Conservation (phyloP, 2,797 vertebrate genomes). For the Petrocephalus schoutedeni region DNA sequence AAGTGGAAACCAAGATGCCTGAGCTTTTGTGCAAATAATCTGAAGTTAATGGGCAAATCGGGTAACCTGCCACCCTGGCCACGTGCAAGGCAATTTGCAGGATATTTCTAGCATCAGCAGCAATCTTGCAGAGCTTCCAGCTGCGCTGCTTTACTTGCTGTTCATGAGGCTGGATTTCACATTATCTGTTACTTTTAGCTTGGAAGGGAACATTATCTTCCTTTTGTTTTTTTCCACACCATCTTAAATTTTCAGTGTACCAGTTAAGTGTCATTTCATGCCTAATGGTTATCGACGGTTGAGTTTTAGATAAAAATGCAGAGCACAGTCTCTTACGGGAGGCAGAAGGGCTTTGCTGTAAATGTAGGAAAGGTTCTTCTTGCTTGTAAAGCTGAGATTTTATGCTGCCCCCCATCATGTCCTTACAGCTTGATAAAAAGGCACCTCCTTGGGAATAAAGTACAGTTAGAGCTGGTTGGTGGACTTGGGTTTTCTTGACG, state of each 20-base stretch:
- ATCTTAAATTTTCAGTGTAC: neutral
- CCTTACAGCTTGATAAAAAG: neutral
- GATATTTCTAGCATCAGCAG: neutral
- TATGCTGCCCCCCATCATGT: neutral
- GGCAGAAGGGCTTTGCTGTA: neutral
- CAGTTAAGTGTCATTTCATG: neutral
- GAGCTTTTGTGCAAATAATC: neutral
- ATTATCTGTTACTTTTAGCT: too few species aligned
- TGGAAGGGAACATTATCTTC: neutral
- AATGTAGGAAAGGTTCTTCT: neutral
- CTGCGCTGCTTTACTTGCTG: neutral
- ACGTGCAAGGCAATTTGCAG: neutral
- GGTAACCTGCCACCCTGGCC: neutral
- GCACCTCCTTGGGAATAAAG: neutral
- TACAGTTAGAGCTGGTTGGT: neutral
- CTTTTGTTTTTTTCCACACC: neutral
- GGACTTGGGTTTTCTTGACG: neutral
- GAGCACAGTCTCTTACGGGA: neutral
- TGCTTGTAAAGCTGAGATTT: neutral
- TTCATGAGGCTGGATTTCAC: neutral
- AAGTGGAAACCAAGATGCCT: neutral
- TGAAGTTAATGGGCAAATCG: neutral
- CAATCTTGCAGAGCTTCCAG: neutral
- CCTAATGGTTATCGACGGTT: neutral
- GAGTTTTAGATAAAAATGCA: neutral